Conservation (phyloP, 2,797 vertebrate species). For the Champsocephalus esox region DNA sequence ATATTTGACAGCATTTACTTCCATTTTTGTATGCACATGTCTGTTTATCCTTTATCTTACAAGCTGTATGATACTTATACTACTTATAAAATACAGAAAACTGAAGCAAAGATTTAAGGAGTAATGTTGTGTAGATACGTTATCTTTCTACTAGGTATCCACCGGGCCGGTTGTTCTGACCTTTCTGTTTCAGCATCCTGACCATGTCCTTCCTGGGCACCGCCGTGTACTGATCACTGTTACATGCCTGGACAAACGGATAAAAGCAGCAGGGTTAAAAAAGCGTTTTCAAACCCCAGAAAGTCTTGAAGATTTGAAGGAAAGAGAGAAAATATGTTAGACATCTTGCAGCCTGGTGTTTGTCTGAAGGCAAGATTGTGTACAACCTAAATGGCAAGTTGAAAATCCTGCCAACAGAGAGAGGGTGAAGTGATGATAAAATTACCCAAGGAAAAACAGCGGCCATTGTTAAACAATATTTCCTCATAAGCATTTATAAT, state of each 20-base stretch:
- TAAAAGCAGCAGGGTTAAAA: background rate
- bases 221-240: constrained; percentile 87
- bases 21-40: no score
- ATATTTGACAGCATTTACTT: no score
- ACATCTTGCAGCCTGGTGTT: background rate
- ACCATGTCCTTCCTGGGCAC: constrained; percentile 84
- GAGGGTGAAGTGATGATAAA: background rate
- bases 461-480: background rate
- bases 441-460: background rate
- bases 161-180: constrained; percentile 44
- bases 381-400: background rate
- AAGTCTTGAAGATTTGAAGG: background rate
- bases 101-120: background rate
- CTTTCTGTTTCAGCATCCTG: constrained; percentile 76
- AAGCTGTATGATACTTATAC: background rate
- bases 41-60: no score
- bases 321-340: background rate
- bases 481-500: background rate
- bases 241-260: constrained; percentile 84
- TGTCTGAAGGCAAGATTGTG: background rate
- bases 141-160: background rate
- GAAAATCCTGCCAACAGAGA: background rate
- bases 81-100: background rate
- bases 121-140: background rate
- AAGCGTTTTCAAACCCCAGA: background rate